phyloP scores from a whole-genome alignment of 2,113 vertebrate genomes.

The Colistium nudipinnis region DNA sequence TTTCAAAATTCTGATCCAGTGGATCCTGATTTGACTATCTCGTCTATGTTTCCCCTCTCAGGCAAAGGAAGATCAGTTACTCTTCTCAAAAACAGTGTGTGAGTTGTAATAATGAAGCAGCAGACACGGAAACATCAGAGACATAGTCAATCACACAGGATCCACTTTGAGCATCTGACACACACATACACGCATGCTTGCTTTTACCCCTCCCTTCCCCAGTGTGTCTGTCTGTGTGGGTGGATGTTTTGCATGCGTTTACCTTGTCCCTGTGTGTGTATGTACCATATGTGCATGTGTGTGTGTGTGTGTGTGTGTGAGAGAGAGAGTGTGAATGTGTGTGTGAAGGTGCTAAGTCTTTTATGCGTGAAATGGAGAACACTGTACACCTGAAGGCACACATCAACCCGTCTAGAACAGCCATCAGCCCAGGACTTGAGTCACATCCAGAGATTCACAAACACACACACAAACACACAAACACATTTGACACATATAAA shows the following conservation, averaged over 20 bases:
- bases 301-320: conserved; percentile 5
- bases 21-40: conserved; percentile 14
- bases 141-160: conserved; percentile 53
- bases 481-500: conserved; percentile 53
- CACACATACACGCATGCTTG: conserved; percentile 52
- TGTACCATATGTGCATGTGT: conserved; percentile 21
- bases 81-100: conserved; percentile 49
- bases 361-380: conserved; percentile 74
- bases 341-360: conserved; percentile 53
- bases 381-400: conserved; percentile 73
- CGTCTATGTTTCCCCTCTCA: conserved; percentile 13
- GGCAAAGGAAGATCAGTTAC: conserved; percentile 47
- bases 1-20: conserved; percentile 7
- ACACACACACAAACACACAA: conserved; percentile 39
- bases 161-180: conserved; percentile 47
- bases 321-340: conserved; percentile 13
- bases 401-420: conserved; percentile 68
- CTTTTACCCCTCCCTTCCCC: conserved; percentile 41
- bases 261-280: conserved; percentile 35
- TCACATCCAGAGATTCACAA: conserved; percentile 68
- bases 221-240: conserved; percentile 56
- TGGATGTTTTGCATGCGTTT: conserved; percentile 67
- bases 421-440: conserved; percentile 63
- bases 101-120: conserved; percentile 68
- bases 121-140: conserved; percentile 61